Evolutionary conservation across 2,888 invertebrate species (phyloP), one percentile per base, ranked within the genome.

Genomic region (Chrysomela aeneicollis): DNA sequence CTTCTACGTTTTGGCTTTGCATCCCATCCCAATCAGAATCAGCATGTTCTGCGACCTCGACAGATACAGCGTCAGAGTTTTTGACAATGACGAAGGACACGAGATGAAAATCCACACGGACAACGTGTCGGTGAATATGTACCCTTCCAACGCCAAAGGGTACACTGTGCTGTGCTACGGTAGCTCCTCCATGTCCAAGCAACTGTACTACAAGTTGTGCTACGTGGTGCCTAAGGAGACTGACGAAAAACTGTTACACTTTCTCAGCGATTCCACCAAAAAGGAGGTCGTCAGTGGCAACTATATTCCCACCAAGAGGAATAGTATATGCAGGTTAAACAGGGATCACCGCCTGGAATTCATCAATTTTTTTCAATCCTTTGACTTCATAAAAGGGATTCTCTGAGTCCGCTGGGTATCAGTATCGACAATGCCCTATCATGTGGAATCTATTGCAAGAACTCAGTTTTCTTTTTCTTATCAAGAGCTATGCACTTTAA

Each of bases 141-240:
- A 78, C 54, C 42, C 61, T 3, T 69, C 65, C 18, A 81, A 81
- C 68, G 47, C 35, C 3, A 69, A 67, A 5, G 82, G 82, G 0
- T 82, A 82, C 59, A 81, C 82, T 0, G 68, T 81, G 3, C 57
- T 81, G 1, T 76, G 76, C 49, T 81, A 81, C 59, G 82, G 80
- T n/a, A 79, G 75, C 74, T 61, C 73, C 4, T 50, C 69, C 0
- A 61, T 52, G 12, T 37, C 68, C 1, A 59, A 58, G n/a, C 59
- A 63, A 17, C 21, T 76, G 10, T 60, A 59, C 8, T 81, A 76
- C 74, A 79, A 79, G 53, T 59, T 82, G 10, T 50, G 61, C 6
- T 57, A 73, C 26, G 65, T 64, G 0, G 62, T 59, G 0, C 61
- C 66, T 22, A 71, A 68, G 26, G 67, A 64, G 19, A 50, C 61